Base-by-base conservation (phyloP, 2,113 vertebrate genomes). In the Callithrix jacchus region DNA sequence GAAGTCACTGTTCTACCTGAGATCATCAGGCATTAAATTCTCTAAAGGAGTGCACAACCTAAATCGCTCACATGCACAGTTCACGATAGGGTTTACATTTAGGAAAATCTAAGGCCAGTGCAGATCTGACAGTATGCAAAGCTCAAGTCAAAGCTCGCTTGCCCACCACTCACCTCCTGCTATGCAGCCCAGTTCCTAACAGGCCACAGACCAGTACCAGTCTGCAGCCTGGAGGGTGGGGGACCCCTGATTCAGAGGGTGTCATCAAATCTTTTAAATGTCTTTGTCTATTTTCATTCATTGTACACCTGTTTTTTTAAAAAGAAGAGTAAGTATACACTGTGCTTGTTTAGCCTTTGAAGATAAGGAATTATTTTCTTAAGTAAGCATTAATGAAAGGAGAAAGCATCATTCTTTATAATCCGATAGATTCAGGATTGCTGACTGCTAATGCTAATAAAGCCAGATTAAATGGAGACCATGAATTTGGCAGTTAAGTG, bases 401-500 rank as follows among this genome's bases (percentile, higher is more conserved):
- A 96, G 45, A 98, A 96, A 71, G 32, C 37, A 42, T 81, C 66
- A 89, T 88, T 96, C 97, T 98, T 98, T 92, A 94, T 98, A 93
- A 97, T 37, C 80, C 8, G 73, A 73, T 95, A 79, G 68, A 40
- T 8, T 58, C 91, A 96, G 98, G 98, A 98, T 64, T 98, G 95
- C 96, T 98, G 85, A 93, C 0, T 11, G 89, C 20, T 96, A 95
- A 70, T 90, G 82, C 87, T 96, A 98, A 98, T 96, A 97, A 85
- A 98, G 95, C 80, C 23, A 95, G 42, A 92, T 94, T 96, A 98
- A 97, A 20, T 95, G 56, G 17, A 95, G 91, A 96, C 47, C 97
- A 97, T 81, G 54, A 97, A 96, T 97, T 81, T 91, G 52, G 73
- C 91, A 98, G 97, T 95, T 97, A 97, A 97, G 94, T 97, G 92